A percentile compares a stretch with the other conserved stretches of the same genome.
Evolutionary conservation across 1,140 invertebrate species (phyloP).

Genomic region (Tetraneura akinire): DNA sequence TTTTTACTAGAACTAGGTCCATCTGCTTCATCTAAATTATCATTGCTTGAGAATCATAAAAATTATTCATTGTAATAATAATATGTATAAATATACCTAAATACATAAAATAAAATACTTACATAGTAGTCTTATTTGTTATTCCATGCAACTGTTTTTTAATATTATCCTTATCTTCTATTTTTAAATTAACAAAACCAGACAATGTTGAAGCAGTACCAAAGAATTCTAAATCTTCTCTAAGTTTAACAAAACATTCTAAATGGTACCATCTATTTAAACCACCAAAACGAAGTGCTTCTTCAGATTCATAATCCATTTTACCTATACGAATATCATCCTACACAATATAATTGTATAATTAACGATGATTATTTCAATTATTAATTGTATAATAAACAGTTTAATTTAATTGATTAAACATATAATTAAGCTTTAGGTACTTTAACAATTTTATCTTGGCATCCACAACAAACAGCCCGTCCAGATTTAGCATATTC

Average conservation of each 20-base stretch:
- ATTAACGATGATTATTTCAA: not conserved
- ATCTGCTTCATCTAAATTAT: slow-evolving; percentile 36
- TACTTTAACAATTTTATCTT: slow-evolving; percentile 82
- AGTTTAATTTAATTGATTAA: not conserved
- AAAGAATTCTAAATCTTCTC: slow-evolving; percentile 75
- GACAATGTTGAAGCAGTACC: slow-evolving; percentile 71
- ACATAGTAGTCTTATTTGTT: slow-evolving; percentile 59
- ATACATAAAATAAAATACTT: slow-evolving; percentile 24
- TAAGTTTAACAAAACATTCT: slow-evolving; percentile 84
- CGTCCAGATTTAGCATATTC: slow-evolving; percentile 89
- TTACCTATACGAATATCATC: slow-evolving; percentile 80
- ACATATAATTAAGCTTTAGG: slow-evolving; percentile 11
- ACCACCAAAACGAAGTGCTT: slow-evolving; percentile 77
- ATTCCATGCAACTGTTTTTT: slow-evolving; percentile 66
- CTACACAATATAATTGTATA: slow-evolving; percentile 59
- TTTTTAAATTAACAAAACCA: slow-evolving; percentile 72
- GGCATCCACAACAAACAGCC: slow-evolving; percentile 81
- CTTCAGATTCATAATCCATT: slow-evolving; percentile 81
- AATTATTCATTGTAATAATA: not conserved
- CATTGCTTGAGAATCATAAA: not conserved
- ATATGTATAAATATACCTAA: not conserved
- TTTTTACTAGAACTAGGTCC: slow-evolving; percentile 63
- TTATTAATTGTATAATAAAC: not conserved
- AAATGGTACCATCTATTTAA: slow-evolving; percentile 87
- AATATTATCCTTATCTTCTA: slow-evolving; percentile 74